Base-by-base conservation (phyloP, 2,888 invertebrate species). In the Shargacucullia verbasci region DNA sequence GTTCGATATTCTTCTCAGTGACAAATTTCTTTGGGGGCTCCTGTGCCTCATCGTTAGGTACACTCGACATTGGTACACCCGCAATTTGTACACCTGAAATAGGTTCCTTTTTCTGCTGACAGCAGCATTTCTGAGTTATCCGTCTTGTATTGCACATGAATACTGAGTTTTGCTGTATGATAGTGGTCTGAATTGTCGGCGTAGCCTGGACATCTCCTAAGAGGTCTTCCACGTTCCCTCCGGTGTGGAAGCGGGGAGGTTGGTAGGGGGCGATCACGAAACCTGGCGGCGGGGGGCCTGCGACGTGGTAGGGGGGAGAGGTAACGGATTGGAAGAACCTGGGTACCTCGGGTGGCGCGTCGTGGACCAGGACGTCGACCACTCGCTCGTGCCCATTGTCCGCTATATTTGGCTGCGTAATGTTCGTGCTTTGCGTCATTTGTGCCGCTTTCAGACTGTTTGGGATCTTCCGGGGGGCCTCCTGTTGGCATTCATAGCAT, bases 191-290 rank as follows among this genome's bases (percentile, higher is more conserved):
- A 69, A 92, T 88, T 0, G 87, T 82, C 0, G 92, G 88, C 34
- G 82, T 70, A 0, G 95, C 94, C 80, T 96, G 96, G 6, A 96
- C 96, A 62, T 96, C 96, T 57, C 96, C 95, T 0, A 96, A 86
- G 39, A 96, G 86, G 62, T 96, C 95, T 72, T 96, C 96, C 37
- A 96, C 89, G 78, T 96, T 96, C 0, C 96, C 96, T 10, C 95
- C 95, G 20, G 94, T 95, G 75, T 91, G 91, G 82, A 94, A 94
- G 37, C 90, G 83, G 48, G 89, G 90, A 0, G 88, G 76, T 75
- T 89, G 90, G 75, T 88, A 91, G 0, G 92, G 90, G 20, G 89
- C 88, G 20, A 91, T 80, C 35, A 92, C 88, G 74, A 94, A 93
- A 14, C 93, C 93, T 5, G 93, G 91, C 1, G 92, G 91, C 10